Base-by-base conservation (phyloP, 30 jellyfish, hydroid and myxozoan species). In the Aurelia aurita complex sp. Pacific region DNA sequence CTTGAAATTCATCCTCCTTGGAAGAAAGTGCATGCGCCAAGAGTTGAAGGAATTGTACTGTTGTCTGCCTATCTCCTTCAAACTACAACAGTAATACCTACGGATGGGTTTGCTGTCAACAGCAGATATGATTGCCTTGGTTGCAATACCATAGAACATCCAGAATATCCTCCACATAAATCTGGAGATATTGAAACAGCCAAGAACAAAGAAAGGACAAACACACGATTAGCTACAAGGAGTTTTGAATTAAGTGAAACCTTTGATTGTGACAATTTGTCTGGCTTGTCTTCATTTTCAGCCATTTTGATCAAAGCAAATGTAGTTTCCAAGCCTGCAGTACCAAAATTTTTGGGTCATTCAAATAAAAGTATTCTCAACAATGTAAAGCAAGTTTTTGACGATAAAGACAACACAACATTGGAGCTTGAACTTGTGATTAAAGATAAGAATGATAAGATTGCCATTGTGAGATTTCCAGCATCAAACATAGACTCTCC, bases 1-100 rank as follows among this genome's bases (percentile, higher is more conserved):
- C 43, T 84, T 14, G 42, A 73, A 74, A 74, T 84, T 16, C 67
- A 14, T 67, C 67, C 78, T 2, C 93, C 93, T n/a, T 84, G 69
- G 70, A 62, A 60, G 55, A 84, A 36, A 50, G 51, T 84, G 34
- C 16, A 19, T 11, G 72, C 63, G 17, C 60, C 54, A 38, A 67
- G 61, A 9, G 15, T 51, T 16, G 68, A 38, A 57, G 35, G 7
- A 15, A 60, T 54, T 10, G 74, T 79, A 15, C 67, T 79, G 51
- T 33, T 79, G 62, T 79, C 79, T 43, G 80, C 89, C 16, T 79
- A 79, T 38, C 67, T 64, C 59, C 19, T 79, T 10, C 65, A 66
- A 64, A 69, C 43, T 36, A 53, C 60, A 17, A n/a, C 54, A n/a
- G 33, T 29, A 7, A 10, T 40, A 17, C 29, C 18, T 1, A 50